phyloP scores from a whole-genome alignment of 2,113 vertebrate species.

The Eubucco bourcierii region DNA sequence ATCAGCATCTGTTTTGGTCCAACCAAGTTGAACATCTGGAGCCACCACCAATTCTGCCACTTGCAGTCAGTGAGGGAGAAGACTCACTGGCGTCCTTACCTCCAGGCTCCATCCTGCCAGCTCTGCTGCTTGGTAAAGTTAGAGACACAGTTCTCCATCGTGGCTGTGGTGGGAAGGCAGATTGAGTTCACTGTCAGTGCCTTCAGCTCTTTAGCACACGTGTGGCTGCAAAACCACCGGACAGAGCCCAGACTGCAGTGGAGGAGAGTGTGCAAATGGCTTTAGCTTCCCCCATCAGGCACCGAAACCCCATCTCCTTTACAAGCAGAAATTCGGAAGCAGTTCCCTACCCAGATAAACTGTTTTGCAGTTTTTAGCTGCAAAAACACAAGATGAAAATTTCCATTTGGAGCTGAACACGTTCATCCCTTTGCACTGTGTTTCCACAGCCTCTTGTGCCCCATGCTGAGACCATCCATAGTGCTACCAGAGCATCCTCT shows the following conservation, averaged over 20 bases:
- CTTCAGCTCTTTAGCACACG: background rate
- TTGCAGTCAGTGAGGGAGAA: background rate
- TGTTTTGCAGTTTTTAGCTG: background rate
- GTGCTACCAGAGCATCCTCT: background rate
- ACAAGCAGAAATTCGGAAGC: background rate
- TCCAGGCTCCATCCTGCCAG: background rate
- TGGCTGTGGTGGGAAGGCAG: background rate
- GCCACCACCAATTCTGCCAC: background rate
- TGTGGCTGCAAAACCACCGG: background rate
- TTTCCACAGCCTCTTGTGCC: background rate
- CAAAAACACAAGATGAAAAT: background rate
- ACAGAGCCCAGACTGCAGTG: background rate
- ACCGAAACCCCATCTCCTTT: accelerated
- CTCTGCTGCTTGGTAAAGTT: background rate
- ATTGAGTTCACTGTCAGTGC: accelerated
- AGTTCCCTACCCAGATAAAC: background rate
- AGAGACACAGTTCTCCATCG: background rate
- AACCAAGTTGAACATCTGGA: background rate
- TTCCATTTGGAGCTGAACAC: background rate
- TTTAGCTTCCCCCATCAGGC: background rate
- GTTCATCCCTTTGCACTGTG: background rate
- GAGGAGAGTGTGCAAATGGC: background rate
- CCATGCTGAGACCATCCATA: accelerated
- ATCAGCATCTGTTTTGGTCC: background rate
- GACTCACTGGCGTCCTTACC: background rate